A percentile compares a stretch with the other conserved stretches of the same genome.
phyloP scores from a whole-genome alignment of 2,797 vertebrate species.

The Hydrocynus forskahlii region DNA sequence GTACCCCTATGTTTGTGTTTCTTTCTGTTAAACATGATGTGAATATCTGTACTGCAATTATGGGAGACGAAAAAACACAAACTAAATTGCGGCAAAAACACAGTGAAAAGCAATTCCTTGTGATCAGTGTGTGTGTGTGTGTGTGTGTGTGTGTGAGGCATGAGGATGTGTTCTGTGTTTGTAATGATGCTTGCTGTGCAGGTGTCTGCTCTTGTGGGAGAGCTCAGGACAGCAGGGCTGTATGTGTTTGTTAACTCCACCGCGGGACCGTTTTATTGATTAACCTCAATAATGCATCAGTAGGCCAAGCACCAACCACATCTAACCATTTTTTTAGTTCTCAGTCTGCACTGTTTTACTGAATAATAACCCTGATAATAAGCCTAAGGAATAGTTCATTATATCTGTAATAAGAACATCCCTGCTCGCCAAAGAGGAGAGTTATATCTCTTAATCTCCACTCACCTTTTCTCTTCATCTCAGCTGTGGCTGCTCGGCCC shows the following conservation, averaged over 20 bases:
- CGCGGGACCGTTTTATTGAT: slow-evolving; percentile 23
- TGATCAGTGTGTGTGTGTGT: no score
- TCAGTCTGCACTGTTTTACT: background rate
- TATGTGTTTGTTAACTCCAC: slow-evolving; percentile 26
- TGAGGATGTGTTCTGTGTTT: background rate
- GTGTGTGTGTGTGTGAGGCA: background rate
- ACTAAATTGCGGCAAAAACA: background rate
- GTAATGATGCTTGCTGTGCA: background rate
- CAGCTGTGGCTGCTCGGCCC: slow-evolving; percentile 21
- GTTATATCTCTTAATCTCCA: slow-evolving; percentile 6
- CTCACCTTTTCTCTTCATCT: slow-evolving; percentile 38
- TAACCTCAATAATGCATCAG: background rate
- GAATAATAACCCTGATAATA: background rate
- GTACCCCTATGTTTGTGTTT: no score
- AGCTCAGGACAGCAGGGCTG: background rate
- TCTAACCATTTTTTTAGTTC: background rate
- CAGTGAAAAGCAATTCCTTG: background rate
- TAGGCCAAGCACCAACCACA: background rate
- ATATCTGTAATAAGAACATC: background rate
- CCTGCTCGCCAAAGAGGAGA: background rate
- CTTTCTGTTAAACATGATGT: no score
- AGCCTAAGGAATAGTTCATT: background rate
- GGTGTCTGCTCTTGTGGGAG: background rate
- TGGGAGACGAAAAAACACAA: background rate
- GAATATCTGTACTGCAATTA: background rate